Evolutionary conservation across 2,797 vertebrate species (phyloP).

Genomic region (Xenentodon cancila): DNA sequence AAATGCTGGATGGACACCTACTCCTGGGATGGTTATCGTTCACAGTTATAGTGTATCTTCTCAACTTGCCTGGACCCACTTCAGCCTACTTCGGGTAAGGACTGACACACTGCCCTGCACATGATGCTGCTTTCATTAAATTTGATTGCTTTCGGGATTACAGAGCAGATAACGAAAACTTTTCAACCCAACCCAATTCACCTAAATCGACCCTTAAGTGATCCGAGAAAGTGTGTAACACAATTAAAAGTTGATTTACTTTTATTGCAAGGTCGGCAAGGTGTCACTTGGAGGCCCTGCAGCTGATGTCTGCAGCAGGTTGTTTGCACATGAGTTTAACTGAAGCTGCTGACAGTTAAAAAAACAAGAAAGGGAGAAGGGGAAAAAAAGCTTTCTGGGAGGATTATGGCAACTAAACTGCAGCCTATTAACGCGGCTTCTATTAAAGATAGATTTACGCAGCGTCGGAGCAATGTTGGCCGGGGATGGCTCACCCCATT

Average conservation of each 20-base stretch:
- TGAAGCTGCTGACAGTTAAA: slow-evolving; percentile 34
- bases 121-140: slow-evolving; percentile 64
- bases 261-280: slow-evolving; percentile 31
- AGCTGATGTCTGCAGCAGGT: slow-evolving; percentile 67
- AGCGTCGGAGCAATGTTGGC: slow-evolving; percentile 40
- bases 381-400: not conserved
- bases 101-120: slow-evolving; percentile 11
- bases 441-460: slow-evolving; percentile 33
- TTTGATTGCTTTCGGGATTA: slow-evolving; percentile 54
- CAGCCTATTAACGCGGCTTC: slow-evolving; percentile 3
- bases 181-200: not conserved
- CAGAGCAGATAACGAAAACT: slow-evolving; percentile 25
- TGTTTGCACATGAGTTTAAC: slow-evolving; percentile 27
- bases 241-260: not conserved
- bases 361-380: not conserved
- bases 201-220: no score
- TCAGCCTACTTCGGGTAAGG: slow-evolving; percentile 97
- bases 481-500: slow-evolving; percentile 31
- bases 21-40: slow-evolving; percentile 95
- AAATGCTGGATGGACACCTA: slow-evolving; percentile 98
- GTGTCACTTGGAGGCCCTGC: slow-evolving; percentile 51
- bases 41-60: slow-evolving; percentile 85
- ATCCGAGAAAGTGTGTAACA: not conserved
- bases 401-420: slow-evolving; percentile 1
- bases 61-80: slow-evolving; percentile 87